Conservation (phyloP, 1,140 invertebrate species). For the Cheumatopsyche charites region DNA sequence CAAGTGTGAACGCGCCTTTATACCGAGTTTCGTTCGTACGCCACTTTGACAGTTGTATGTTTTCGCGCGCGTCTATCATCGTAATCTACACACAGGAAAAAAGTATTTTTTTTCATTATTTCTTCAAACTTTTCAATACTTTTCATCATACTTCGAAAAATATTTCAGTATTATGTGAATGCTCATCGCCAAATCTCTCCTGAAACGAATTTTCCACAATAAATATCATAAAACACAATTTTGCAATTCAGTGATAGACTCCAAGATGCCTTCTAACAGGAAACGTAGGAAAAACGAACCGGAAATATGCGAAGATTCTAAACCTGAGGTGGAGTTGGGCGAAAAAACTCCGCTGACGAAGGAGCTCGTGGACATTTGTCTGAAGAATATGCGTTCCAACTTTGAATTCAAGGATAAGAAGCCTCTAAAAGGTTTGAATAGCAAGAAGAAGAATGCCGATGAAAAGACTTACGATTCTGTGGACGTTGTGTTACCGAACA, state of each 20-base stretch:
- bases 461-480: neutral
- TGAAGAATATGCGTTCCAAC: constrained; percentile 18
- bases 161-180: neutral
- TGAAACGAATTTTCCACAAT: no score
- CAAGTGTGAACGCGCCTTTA: no score
- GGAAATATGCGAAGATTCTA: neutral
- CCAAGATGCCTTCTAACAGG: constrained; percentile 7
- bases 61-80: neutral
- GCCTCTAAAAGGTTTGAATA: neutral
- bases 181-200: no score
- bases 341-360: constrained; percentile 11
- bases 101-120: neutral
- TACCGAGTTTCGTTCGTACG: no score
- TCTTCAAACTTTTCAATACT: neutral
- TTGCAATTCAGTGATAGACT: no score
- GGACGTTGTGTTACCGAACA: neutral
- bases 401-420: constrained; percentile 26
- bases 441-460: constrained; percentile 5
- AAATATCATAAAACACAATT: no score
- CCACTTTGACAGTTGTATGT: neutral
- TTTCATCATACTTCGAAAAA: neutral
- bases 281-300: constrained; percentile 12
- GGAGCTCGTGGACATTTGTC: constrained; percentile 11
- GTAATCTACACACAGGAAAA: no score
- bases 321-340: neutral